A percentile compares a stretch with the other conserved stretches of the same genome.
phyloP scores from a whole-genome alignment of 1,140 invertebrate genomes.

The Leucophenga varia region DNA sequence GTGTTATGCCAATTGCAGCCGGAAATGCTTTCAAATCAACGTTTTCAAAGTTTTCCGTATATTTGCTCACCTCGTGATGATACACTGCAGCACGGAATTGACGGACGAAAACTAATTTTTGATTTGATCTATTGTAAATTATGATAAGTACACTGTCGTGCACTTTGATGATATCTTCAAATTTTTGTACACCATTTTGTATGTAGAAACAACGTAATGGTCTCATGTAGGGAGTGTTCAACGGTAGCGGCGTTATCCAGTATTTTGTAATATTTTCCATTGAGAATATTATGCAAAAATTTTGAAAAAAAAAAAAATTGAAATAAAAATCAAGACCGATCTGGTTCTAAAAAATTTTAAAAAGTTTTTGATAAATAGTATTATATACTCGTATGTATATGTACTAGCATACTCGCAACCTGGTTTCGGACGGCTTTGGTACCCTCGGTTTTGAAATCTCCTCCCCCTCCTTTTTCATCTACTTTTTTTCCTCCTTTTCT shows the following conservation, averaged over 20 bases:
- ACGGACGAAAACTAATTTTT: constrained; percentile 81
- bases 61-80: constrained; percentile 61
- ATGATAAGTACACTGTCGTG: constrained; percentile 82
- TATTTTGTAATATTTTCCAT: constrained; percentile 66
- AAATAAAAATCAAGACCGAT: no score
- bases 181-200: constrained; percentile 67
- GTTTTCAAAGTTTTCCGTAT: constrained; percentile 53
- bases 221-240: constrained; percentile 70
- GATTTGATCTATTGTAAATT: constrained; percentile 76
- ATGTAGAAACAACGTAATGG: constrained; percentile 68
- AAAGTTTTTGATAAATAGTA: no score
- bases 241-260: constrained; percentile 62
- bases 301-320: no score
- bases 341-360: no score
- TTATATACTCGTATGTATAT: no score
- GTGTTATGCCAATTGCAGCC: constrained; percentile 72
- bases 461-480: no score
- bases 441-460: no score
- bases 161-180: constrained; percentile 70
- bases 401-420: no score
- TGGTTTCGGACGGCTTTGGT: no score
- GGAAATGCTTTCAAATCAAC: constrained; percentile 77
- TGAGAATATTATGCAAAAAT: no score
- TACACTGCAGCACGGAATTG: constrained; percentile 91
- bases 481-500: no score